These are phyloP conservation scores for Hydroisotoma schaefferi DNA, from an alignment of 2,888 invertebrate species.

Conservation along the genomic window DNA sequence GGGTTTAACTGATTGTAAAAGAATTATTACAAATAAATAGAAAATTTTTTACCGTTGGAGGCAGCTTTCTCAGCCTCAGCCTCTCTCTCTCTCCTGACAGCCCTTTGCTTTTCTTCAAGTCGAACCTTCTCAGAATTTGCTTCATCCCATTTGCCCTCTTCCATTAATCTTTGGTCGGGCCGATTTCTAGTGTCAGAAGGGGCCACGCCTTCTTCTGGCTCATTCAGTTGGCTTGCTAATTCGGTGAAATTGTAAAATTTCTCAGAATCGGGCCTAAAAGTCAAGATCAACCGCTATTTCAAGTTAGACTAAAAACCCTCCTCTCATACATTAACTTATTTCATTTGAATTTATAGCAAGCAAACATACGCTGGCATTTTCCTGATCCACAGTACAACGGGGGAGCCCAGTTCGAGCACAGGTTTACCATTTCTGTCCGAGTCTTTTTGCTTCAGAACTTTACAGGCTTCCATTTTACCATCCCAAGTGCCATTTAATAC, in stretches of 20 bases:
- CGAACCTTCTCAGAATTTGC: slow-evolving; percentile 80
- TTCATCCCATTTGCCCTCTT: slow-evolving; percentile 85
- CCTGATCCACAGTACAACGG: slow-evolving; percentile 81
- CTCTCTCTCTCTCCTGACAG: slow-evolving; percentile 72
- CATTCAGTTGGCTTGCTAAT: slow-evolving; percentile 94
- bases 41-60: slow-evolving; percentile 51
- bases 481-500: slow-evolving; percentile 90
- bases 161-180: slow-evolving; percentile 98
- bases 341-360: background rate
- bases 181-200: slow-evolving; percentile 90
- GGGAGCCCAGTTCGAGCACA: slow-evolving; percentile 87
- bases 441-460: slow-evolving; percentile 69
- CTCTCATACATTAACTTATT: background rate
- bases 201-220: slow-evolving; percentile 84
- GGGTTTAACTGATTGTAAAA: background rate
- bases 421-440: slow-evolving; percentile 67
- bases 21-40: background rate
- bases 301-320: too few species aligned
- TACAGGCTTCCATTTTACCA: slow-evolving; percentile 87
- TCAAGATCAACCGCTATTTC: too few species aligned
- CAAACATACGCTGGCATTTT: slow-evolving; percentile 63
- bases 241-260: slow-evolving; percentile 91
- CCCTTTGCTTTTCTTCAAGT: slow-evolving; percentile 94
- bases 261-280: slow-evolving; percentile 61
- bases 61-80: slow-evolving; percentile 66